Base-by-base conservation (phyloP, 2,113 vertebrate genomes). In the Uria aalge region DNA sequence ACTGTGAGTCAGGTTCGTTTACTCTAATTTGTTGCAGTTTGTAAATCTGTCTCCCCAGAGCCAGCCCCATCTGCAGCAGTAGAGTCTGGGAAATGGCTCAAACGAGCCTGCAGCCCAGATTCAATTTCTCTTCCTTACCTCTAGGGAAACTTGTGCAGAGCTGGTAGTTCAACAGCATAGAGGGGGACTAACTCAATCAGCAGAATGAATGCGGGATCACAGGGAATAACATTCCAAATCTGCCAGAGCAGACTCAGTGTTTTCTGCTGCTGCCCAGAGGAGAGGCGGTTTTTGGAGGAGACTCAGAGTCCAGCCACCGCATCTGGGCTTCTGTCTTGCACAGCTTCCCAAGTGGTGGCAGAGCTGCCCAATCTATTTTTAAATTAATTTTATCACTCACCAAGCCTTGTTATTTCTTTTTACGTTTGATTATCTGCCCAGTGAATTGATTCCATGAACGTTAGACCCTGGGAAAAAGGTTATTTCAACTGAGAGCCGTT, bases 11-110 rank as follows among this genome's bases (percentile, higher is more conserved):
- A 18, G 88, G 80, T 88, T 90, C 36, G 2, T 85, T 94, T 27
- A 50, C 74, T 83, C 95, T 66, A 12, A 92, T 95, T 95, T 88
- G 94, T 41, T 76, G 88, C 92, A 88, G 91, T 95, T 85, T 91
- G 95, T 97, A 91, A 96, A 97, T 92, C 91, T 95, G 60, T 26
- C 89, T 94, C 53, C 84, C 73, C 86, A 15, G 85, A 82, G 92
- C 80, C 92, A 81, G 76, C 71, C 91, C 92, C 93, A 66, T 85
- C 95, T 96, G 94, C 92, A 69, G 94, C 43, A 34, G 86, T 5
- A 22, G 68, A 38, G 80, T 27, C 89, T 94, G 94, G 94, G 94
- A 92, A 97, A 91, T 0, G 56, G 77, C 93, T 87, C 73, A 5
- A 9, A 30, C 0, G 32, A 94, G 80, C 69, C 73, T 18, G 36